Percentiles rank a stretch among this genome's conserved stretches.
Evolutionary conservation across 2,797 vertebrate species (phyloP).

Genomic region (Acipenser ruthenus): DNA sequence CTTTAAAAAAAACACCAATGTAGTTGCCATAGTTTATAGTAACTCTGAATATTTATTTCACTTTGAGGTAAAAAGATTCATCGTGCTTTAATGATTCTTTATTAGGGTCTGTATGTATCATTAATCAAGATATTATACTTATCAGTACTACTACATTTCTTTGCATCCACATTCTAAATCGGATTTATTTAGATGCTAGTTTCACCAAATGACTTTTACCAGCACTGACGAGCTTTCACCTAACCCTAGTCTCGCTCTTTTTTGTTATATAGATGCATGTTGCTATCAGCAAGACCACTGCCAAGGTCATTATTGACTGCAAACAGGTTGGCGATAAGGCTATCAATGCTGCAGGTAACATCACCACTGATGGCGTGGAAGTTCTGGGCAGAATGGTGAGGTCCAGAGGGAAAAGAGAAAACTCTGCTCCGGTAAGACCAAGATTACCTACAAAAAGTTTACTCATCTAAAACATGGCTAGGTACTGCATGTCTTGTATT

Average conservation of each 20-base stretch:
- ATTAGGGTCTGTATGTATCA: no score
- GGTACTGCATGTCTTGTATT: no score
- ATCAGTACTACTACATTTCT: no score
- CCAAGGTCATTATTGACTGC: conserved; percentile 87
- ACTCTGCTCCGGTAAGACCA: conserved; percentile 74
- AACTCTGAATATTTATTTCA: no score
- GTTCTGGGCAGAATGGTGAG: conserved; percentile 82
- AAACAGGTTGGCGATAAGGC: conserved; percentile 74
- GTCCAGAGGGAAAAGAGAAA: conserved; percentile 68
- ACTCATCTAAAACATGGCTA: no score
- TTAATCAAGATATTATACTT: no score
- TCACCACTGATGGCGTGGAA: conserved; percentile 80
- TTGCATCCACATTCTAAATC: not conserved
- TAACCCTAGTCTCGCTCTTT: not conserved
- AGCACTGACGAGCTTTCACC: not conserved
- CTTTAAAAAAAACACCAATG: no score
- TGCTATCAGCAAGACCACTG: conserved; percentile 76
- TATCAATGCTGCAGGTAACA: conserved; percentile 78
- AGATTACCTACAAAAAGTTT: no score
- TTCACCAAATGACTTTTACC: not conserved
- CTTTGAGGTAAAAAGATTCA: no score
- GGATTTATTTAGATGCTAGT: not conserved
- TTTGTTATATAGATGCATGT: conserved; percentile 73
- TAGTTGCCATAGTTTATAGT: no score
- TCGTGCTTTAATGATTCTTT: no score